phyloP scores from a whole-genome alignment of 1,140 invertebrate species.

The Caenorhabditis inopinata region DNA sequence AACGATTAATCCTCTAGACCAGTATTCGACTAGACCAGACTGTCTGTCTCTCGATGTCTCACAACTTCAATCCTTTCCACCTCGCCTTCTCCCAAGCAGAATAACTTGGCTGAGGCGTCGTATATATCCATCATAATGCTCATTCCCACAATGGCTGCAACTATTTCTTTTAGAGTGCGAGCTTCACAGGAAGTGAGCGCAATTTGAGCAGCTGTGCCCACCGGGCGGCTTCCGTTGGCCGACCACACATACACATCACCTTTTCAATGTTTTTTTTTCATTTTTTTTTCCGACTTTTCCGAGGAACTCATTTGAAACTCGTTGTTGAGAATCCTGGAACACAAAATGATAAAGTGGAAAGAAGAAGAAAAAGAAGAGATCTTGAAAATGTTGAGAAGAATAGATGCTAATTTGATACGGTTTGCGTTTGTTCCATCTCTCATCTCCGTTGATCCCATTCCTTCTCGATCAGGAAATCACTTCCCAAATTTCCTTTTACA shows the following conservation, averaged over 20 bases:
- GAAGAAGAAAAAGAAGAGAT: not conserved
- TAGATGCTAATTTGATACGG: constrained; percentile 30
- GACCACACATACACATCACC: no score
- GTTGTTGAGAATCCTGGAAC: no score
- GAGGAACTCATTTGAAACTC: not conserved
- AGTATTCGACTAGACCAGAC: no score
- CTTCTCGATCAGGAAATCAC: constrained; percentile 11
- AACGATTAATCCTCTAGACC: constrained; percentile 3
- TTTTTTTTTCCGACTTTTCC: not conserved
- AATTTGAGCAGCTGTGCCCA: constrained; percentile 32
- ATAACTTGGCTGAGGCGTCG: not conserved
- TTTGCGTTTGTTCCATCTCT: constrained; percentile 13
- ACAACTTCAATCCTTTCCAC: not conserved
- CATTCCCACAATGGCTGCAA: constrained; percentile 6
- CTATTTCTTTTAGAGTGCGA: not conserved
- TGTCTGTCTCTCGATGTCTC: no score
- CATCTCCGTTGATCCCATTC: not conserved
- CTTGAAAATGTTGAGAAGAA: not conserved
- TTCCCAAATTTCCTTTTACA: constrained; percentile 25
- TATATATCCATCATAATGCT: not conserved
- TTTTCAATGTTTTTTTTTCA: not conserved
- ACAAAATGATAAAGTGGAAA: not conserved
- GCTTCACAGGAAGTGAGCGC: constrained; percentile 31
- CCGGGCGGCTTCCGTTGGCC: not conserved
- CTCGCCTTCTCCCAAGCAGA: not conserved